phyloP scores from a whole-genome alignment of 2,113 vertebrate genomes.

The Xenopus laevis region DNA sequence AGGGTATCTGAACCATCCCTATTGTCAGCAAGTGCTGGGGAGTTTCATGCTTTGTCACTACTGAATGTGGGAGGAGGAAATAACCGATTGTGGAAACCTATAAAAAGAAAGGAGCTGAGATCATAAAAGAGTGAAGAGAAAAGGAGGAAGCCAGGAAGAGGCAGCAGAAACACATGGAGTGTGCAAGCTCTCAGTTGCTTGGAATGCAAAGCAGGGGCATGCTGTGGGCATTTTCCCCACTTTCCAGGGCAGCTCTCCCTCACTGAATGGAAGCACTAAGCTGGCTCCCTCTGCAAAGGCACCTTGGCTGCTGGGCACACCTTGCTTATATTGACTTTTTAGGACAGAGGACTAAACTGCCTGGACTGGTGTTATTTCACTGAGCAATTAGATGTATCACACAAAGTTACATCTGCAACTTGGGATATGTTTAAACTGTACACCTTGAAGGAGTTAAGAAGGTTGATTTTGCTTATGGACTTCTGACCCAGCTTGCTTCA shows the following conservation, averaged over 20 bases:
- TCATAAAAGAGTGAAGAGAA: slow-evolving; percentile 59
- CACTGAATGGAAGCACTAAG: slow-evolving; percentile 14
- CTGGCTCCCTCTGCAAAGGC: slow-evolving; percentile 6
- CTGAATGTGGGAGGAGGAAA: slow-evolving; percentile 68
- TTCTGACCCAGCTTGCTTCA: background rate
- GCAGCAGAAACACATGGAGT: slow-evolving; percentile 20
- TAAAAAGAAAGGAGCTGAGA: slow-evolving; percentile 71
- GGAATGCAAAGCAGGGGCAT: background rate
- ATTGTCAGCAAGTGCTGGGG: slow-evolving; percentile 9
- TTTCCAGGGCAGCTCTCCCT: background rate
- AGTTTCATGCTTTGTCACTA: slow-evolving; percentile 67
- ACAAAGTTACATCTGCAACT: too few relatives aligned
- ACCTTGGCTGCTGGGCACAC: background rate
- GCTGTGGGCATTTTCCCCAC: background rate
- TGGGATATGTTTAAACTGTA: background rate
- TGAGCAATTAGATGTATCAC: too few relatives aligned
- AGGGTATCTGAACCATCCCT: slow-evolving; percentile 17
- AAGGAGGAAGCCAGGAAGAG: slow-evolving; percentile 47
- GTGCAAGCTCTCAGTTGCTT: background rate
- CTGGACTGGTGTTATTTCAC: background rate
- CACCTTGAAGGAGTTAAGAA: background rate
- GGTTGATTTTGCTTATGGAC: slow-evolving; percentile 1
- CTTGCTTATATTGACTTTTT: too few relatives aligned
- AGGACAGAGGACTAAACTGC: too few relatives aligned
- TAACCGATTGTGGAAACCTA: slow-evolving; percentile 60